These are phyloP conservation scores for Autographa gamma DNA, from an alignment of 2,888 invertebrate genomes.

Conservation along the genomic window DNA sequence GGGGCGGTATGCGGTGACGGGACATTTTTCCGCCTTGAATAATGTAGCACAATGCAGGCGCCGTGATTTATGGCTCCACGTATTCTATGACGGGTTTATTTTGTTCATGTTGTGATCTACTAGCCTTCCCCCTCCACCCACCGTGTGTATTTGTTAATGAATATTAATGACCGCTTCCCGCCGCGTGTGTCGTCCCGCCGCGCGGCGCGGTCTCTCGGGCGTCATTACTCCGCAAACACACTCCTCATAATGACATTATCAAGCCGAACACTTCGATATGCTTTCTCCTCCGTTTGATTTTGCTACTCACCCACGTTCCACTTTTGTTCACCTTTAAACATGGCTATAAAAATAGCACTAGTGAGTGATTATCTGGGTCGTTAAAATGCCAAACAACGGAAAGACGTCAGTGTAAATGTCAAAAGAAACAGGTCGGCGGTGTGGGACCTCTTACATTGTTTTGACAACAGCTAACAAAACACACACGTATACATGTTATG, in stretches of 20 bases:
- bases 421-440: neutral
- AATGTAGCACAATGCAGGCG: slow-evolving; percentile 48
- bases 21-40: slow-evolving; percentile 50
- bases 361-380: neutral
- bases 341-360: neutral
- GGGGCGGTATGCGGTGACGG: slow-evolving; percentile 28
- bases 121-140: neutral
- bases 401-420: neutral
- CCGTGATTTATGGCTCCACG: slow-evolving; percentile 57
- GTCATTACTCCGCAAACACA: neutral
- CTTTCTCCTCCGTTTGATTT: neutral
- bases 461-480: neutral
- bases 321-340: neutral
- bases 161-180: slow-evolving; percentile 33
- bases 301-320: neutral
- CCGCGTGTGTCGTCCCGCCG: slow-evolving; percentile 7
- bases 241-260: neutral
- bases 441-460: neutral
- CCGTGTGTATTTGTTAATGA: slow-evolving; percentile 21
- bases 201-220: slow-evolving; percentile 8
- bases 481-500: neutral
- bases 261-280: neutral
- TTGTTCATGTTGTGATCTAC: slow-evolving; percentile 21
- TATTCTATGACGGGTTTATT: slow-evolving; percentile 49
- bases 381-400: neutral